phyloP scores from a whole-genome alignment of 1,140 invertebrate genomes.

The Spodoptera frugiperda region DNA sequence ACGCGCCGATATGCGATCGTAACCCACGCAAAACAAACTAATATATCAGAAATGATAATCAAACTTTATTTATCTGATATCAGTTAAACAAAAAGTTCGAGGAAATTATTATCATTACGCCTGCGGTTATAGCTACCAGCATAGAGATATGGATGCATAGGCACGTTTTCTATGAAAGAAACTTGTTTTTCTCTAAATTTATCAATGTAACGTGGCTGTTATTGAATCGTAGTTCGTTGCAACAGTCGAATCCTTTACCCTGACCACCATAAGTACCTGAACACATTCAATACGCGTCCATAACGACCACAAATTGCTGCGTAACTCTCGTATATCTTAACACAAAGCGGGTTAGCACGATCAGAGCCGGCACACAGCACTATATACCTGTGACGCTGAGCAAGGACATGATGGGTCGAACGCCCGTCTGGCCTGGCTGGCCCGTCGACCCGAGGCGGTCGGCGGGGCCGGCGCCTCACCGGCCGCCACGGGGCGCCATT shows the following conservation, averaged over 20 bases:
- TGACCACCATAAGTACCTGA: constrained; percentile 53
- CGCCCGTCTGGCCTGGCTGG: constrained; percentile 73
- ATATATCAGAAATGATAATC: constrained; percentile 53
- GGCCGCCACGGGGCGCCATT: constrained; percentile 82
- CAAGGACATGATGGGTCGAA: constrained; percentile 84
- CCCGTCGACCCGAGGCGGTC: constrained; percentile 83
- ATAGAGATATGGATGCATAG: not conserved
- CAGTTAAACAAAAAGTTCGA: constrained; percentile 44
- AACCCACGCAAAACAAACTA: constrained; percentile 51
- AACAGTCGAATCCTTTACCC: constrained; percentile 20
- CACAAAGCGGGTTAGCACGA: constrained; percentile 59
- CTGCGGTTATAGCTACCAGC: constrained; percentile 27
- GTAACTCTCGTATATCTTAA: constrained; percentile 54
- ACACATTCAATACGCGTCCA: constrained; percentile 59
- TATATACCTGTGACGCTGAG: constrained; percentile 85
- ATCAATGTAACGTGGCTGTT: constrained; percentile 30
- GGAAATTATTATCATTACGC: constrained; percentile 24
- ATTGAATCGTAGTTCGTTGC: not conserved
- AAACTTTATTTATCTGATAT: constrained; percentile 57
- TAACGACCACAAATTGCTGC: constrained; percentile 68
- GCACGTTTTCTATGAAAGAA: constrained; percentile 2
- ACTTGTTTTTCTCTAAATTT: constrained; percentile 28
- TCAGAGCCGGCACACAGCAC: constrained; percentile 51
- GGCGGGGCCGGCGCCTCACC: constrained; percentile 82
- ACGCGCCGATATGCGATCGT: constrained; percentile 26